Conservation (phyloP, 2,113 vertebrate genomes). For the Mormyrus lacerda region DNA sequence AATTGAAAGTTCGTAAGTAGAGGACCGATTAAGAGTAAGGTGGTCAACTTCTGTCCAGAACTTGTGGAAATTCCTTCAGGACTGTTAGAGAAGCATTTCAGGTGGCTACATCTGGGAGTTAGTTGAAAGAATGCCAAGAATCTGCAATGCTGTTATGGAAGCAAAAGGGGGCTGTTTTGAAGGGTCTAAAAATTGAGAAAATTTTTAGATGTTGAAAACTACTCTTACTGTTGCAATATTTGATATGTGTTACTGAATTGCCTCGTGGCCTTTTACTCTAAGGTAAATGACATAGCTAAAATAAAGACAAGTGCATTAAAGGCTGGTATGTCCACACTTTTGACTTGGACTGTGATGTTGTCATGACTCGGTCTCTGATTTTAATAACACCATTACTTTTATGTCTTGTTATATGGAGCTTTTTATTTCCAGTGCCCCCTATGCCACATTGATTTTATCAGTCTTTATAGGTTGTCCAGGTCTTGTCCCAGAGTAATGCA, state of each 20-base stretch:
- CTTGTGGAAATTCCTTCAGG: not conserved
- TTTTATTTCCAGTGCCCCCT: not conserved
- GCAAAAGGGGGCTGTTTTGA: not conserved
- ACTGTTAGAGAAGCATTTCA: not conserved
- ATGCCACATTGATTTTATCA: slow-evolving; percentile 25
- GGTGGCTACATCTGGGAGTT: not conserved
- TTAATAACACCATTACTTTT: slow-evolving; percentile 15
- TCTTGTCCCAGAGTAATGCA: slow-evolving; percentile 23
- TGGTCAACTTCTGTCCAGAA: not conserved
- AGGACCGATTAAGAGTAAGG: not conserved
- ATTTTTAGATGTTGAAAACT: not conserved
- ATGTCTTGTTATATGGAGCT: not conserved
- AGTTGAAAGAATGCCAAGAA: not conserved
- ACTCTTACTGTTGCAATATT: not conserved
- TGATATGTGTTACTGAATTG: not conserved
- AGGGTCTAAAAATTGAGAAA: not conserved
- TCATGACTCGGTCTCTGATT: not conserved
- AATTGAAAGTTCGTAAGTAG: no score
- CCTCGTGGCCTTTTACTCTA: not conserved
- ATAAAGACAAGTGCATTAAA: not conserved
- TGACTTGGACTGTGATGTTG: not conserved
- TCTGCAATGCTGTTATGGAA: not conserved
- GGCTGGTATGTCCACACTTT: not conserved
- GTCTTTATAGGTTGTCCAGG: not conserved
- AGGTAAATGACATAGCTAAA: not conserved